Percentiles rank a stretch among this genome's conserved stretches.
Conservation (phyloP, 1,140 invertebrate genomes). For the Drosophila insularis region DNA sequence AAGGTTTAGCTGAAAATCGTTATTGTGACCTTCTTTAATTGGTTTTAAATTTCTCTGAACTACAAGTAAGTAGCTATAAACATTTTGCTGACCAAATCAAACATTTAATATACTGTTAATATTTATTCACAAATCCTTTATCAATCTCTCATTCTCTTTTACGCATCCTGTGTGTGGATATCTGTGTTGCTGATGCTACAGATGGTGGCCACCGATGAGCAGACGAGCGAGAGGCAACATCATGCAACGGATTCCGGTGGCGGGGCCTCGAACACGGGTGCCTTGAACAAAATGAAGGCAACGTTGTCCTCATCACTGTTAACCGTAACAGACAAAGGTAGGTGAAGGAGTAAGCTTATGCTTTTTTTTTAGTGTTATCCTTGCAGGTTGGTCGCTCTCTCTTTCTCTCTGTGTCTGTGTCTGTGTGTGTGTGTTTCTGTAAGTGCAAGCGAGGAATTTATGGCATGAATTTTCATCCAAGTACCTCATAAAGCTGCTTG, state of each 20-base stretch:
- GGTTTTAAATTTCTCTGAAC: slow-evolving; percentile 27
- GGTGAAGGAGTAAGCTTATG: slow-evolving; percentile 31
- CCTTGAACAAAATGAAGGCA: slow-evolving; percentile 91
- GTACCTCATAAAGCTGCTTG: slow-evolving; percentile 64
- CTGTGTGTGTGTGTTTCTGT: slow-evolving; percentile 20
- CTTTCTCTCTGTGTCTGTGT: background rate
- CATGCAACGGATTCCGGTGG: slow-evolving; percentile 83
- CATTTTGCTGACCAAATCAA: slow-evolving; percentile 62
- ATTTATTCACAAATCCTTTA: slow-evolving; percentile 33
- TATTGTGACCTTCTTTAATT: background rate
- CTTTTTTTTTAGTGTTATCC: slow-evolving; percentile 4
- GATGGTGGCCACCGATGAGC: slow-evolving; percentile 90
- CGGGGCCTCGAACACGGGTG: slow-evolving; percentile 82
- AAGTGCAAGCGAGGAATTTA: slow-evolving; percentile 68
- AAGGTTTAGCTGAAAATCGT: no score
- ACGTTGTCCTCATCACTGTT: slow-evolving; percentile 90
- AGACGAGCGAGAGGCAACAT: slow-evolving; percentile 83
- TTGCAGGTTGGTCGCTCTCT: background rate
- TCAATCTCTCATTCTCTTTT: slow-evolving; percentile 1
- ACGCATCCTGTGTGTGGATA: background rate
- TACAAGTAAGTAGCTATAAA: slow-evolving; percentile 35
- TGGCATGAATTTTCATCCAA: slow-evolving; percentile 70
- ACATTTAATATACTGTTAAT: slow-evolving; percentile 50
- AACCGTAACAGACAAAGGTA: slow-evolving; percentile 91
- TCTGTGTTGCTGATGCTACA: slow-evolving; percentile 45